Percentiles rank a stretch among this genome's conserved stretches.
phyloP scores from a whole-genome alignment of 1,140 invertebrate species.

The Olivierus martensii region DNA sequence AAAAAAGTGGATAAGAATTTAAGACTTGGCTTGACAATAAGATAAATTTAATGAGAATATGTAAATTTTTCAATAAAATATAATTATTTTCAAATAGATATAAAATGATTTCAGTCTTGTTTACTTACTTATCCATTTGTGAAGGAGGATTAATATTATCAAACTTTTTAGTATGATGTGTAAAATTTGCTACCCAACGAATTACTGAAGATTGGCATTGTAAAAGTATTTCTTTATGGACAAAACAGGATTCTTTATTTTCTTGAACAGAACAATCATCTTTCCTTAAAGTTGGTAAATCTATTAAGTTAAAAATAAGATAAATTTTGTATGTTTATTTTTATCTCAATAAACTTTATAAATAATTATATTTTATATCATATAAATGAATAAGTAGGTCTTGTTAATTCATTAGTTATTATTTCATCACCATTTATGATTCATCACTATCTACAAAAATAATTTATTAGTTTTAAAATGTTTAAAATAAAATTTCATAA shows the following conservation, averaged over 20 bases:
- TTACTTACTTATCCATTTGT: slow-evolving; percentile 8
- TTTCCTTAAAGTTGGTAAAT: slow-evolving; percentile 11
- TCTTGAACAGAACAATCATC: slow-evolving; percentile 8
- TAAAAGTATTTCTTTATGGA: slow-evolving; percentile 39
- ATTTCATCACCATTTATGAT: no score
- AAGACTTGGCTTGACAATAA: no score
- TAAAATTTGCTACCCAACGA: slow-evolving; percentile 76
- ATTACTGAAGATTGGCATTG: slow-evolving; percentile 67
- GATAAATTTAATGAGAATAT: no score
- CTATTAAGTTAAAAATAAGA: neutral
- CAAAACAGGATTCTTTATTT: slow-evolving; percentile 8
- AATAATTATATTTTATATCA: neutral
- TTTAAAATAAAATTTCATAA: no score
- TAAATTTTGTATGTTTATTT: neutral
- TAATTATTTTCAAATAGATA: no score
- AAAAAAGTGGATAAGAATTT: no score
- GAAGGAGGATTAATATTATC: neutral
- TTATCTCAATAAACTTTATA: neutral
- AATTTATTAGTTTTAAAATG: no score
- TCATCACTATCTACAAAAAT: no score
- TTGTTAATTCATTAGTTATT: no score
- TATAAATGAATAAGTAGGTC: no score
- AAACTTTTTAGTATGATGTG: slow-evolving; percentile 36
- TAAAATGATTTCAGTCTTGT: no score
- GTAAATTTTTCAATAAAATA: no score